These are phyloP conservation scores for Romanogobio albipinnatus DNA, from an alignment of 2,113 vertebrate species.

Conservation along the genomic window DNA sequence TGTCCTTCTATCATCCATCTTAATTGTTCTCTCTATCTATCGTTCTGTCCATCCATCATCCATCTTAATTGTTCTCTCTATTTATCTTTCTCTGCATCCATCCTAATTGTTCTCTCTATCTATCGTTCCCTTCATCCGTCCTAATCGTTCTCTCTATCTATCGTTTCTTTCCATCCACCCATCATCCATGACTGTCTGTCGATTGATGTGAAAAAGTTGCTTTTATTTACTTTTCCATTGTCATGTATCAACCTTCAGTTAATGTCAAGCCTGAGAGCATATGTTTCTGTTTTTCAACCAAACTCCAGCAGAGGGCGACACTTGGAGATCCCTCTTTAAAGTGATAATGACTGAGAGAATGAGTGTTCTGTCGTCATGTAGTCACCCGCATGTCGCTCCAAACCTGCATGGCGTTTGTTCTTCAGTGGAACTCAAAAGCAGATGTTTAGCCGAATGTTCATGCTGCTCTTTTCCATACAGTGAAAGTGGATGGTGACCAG, in stretches of 20 bases:
- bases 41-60: too few relatives aligned
- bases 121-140: too few relatives aligned
- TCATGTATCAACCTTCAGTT: background rate
- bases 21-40: too few relatives aligned
- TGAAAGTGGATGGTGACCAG: background rate
- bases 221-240: background rate
- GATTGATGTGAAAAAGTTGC: too few relatives aligned
- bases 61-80: too few relatives aligned
- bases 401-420: background rate
- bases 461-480: background rate
- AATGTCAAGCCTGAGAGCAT: background rate
- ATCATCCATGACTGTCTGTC: too few relatives aligned
- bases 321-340: background rate
- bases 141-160: too few relatives aligned
- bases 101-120: too few relatives aligned
- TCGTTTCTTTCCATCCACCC: too few relatives aligned
- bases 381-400: background rate
- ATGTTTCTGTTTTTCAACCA: background rate
- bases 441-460: background rate
- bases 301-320: slow-evolving; percentile 1
- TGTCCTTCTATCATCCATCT: too few relatives aligned
- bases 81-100: too few relatives aligned
- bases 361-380: background rate
- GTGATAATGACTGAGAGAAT: background rate
- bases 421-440: background rate